A percentile compares a stretch with the other conserved stretches of the same genome.
Conservation (phyloP, 2,888 invertebrate species). For the Slavum lentiscoides region DNA sequence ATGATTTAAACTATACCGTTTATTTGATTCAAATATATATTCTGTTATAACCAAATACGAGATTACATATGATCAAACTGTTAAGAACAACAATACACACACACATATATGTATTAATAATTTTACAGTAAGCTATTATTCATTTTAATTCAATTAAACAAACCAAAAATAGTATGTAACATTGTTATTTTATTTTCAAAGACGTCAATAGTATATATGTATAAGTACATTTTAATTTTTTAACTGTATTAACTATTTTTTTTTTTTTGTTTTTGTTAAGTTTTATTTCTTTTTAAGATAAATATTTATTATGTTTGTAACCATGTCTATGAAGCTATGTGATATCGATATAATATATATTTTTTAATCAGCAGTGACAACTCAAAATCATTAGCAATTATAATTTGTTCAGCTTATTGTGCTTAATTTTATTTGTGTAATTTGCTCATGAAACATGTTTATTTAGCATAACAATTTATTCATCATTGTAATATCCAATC, state of each 20-base stretch:
- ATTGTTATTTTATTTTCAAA: too few species aligned
- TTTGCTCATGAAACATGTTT: too few species aligned
- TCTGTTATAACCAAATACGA: background rate
- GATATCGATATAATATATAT: background rate
- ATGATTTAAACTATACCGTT: background rate
- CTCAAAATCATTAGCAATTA: too few species aligned
- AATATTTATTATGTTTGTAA: slow-evolving; percentile 3
- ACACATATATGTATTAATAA: background rate
- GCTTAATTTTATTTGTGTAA: too few species aligned
- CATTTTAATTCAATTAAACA: background rate
- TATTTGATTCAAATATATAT: background rate
- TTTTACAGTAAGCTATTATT: background rate
- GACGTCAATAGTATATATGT: too few species aligned
- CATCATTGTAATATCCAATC: too few species aligned
- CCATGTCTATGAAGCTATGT: background rate
- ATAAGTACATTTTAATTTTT: background rate
- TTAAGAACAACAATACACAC: background rate
- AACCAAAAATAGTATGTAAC: too few species aligned
- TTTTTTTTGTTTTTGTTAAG: background rate
- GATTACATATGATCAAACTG: background rate
- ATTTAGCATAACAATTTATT: too few species aligned
- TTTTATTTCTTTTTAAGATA: background rate
- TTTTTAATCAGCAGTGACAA: background rate
- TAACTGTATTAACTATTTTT: background rate
- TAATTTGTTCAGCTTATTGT: too few species aligned